phyloP scores from a whole-genome alignment of 2,113 vertebrate species.

The Anoura caudifer region DNA sequence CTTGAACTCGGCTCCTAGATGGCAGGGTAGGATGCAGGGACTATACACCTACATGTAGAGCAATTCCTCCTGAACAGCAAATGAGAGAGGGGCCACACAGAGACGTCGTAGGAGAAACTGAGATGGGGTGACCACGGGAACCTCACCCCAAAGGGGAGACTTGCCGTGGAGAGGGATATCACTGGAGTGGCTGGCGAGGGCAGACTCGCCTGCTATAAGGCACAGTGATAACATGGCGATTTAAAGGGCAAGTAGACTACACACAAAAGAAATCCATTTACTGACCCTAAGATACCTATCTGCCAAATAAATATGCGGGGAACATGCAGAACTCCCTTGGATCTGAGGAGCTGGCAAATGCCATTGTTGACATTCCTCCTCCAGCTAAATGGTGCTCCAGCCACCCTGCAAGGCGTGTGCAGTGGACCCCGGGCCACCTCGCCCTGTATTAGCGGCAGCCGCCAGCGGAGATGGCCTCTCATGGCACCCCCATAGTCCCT shows the following conservation, averaged over 20 bases:
- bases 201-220: background rate
- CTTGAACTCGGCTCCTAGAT: background rate
- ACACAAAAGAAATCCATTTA: background rate
- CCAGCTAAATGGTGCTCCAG: background rate
- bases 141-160: background rate
- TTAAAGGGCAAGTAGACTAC: background rate
- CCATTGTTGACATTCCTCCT: background rate
- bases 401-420: background rate
- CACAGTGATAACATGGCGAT: background rate
- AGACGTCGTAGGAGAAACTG: background rate
- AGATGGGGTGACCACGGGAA: background rate
- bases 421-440: background rate
- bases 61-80: background rate
- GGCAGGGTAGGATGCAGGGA: too few relatives aligned
- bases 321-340: background rate
- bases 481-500: background rate
- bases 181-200: background rate
- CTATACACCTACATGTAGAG: background rate
- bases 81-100: background rate
- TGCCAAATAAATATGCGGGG: background rate
- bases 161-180: too few relatives aligned
- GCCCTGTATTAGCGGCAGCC: background rate
- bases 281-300: background rate
- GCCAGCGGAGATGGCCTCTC: background rate
- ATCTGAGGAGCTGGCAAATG: background rate